Evolutionary conservation across 2,888 invertebrate species (phyloP).

Genomic region (Notocelia uddmanniana): DNA sequence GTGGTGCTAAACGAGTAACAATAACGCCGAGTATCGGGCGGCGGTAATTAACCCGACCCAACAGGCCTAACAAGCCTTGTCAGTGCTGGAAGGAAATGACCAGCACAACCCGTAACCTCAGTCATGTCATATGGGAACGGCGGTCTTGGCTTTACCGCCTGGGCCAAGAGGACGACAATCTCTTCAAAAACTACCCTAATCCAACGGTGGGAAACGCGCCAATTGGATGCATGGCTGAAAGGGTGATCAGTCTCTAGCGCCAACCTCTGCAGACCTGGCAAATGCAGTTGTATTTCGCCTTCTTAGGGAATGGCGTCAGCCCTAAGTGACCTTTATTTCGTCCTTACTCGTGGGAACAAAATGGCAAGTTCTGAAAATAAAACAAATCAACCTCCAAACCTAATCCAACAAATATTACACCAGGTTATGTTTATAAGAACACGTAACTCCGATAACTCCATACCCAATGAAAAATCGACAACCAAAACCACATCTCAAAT

Average conservation of each 20-base stretch:
- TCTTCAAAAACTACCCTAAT: conserved; percentile 50
- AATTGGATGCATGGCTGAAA: conserved; percentile 48
- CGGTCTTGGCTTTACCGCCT: conserved; percentile 39
- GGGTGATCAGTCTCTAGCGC: conserved; percentile 41
- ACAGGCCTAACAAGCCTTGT: conserved; percentile 12
- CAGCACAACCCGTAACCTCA: conserved; percentile 27
- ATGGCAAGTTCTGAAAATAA: too few species aligned
- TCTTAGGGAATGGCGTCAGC: too few species aligned
- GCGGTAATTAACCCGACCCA: conserved; percentile 32
- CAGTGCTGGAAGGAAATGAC: conserved; percentile 44
- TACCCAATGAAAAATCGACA: too few species aligned
- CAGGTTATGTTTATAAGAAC: too few species aligned
- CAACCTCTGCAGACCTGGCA: conserved; percentile 37
- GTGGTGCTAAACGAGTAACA: too few species aligned
- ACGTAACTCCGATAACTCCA: too few species aligned
- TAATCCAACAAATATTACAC: too few species aligned
- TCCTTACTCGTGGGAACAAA: too few species aligned
- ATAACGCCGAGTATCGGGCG: conserved; percentile 40
- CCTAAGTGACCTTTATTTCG: too few species aligned
- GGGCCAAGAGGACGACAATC: conserved; percentile 46
- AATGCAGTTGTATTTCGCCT: too few species aligned
- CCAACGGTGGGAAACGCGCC: conserved; percentile 48
- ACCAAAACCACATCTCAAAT: too few species aligned
- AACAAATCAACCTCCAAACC: too few species aligned
- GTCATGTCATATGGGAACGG: not conserved